Percentiles rank a stretch among this genome's conserved stretches.
These are phyloP conservation scores for Gallinago paraguaiae DNA, from an alignment of 2,113 vertebrate species.

Conservation along the genomic window DNA sequence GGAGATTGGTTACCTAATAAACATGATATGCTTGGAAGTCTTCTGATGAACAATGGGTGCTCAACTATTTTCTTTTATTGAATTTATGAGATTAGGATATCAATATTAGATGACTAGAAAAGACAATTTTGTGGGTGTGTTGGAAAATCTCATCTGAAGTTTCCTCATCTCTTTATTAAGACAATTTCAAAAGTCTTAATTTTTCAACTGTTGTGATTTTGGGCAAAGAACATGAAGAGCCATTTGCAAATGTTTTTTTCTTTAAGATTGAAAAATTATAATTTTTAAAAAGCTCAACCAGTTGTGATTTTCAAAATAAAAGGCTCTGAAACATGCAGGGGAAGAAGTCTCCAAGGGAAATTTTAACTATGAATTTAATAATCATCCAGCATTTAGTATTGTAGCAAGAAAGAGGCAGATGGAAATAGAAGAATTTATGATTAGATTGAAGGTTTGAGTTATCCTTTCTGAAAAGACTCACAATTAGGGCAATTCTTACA, in stretches of 20 bases:
- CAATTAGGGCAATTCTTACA: neutral
- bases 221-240: neutral
- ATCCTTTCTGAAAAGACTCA: neutral
- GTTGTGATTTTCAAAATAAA: neutral
- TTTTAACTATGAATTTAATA: neutral
- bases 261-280: neutral
- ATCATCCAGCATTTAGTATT: neutral
- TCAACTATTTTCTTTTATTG: conserved; percentile 30
- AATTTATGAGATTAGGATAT: conserved; percentile 16
- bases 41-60: conserved; percentile 20
- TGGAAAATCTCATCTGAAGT: neutral
- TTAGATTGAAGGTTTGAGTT: neutral
- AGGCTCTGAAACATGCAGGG: neutral
- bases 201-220: neutral
- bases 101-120: neutral
- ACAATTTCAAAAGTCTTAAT: neutral
- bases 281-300: neutral
- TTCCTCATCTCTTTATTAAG: neutral
- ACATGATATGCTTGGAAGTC: conserved; percentile 30
- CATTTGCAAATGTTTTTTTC: neutral
- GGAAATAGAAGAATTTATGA: neutral
- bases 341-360: neutral
- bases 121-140: neutral
- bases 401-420: neutral
- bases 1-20: conserved; percentile 51